Evolutionary conservation across 2,797 vertebrate species (phyloP), one percentile per base, ranked within the genome.

Genomic region (Selene dorsalis): DNA sequence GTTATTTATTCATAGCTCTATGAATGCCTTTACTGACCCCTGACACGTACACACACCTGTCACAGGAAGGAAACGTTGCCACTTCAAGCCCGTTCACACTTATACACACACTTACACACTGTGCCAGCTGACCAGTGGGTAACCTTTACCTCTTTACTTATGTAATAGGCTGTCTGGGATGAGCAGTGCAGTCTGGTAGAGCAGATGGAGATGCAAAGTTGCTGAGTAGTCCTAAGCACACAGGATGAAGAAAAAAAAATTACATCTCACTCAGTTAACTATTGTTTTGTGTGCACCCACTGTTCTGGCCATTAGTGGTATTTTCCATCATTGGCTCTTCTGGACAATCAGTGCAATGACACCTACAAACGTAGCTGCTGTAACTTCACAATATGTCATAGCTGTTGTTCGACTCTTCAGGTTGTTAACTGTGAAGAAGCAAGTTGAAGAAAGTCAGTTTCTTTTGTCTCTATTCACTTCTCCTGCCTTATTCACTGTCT

Each of bases 1-100:
- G 73, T 88, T 83, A 91, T 91, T 90, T 90, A 92, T 93, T 89
- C 85, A 90, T 92, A 74, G 59, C 73, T 74, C 71, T 61, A 73
- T 52, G 70, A 86, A 88, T 80, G 72, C 73, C 73, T 86, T 75
- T 57, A 63, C 78, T 87, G 88, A 90, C 86, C 88, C 64, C 73
- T 86, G 84, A 88, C 82, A 79, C 17, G 48, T 39, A 65, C 73
- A 77, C 87, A 83, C 69, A 85, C 79, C 80, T 87, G 87, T 87
- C 86, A 86, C 62, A 73, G 65, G 56, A 73, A 85, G 79, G 80
- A 88, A 79, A 52, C 18, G 32, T 30, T 57, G 6, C 57, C 53
- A 32, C 60, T 60, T 79, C 24, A 57, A 38, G 71, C 35, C 16
- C 6, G 6, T 56, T 45, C 52, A 75, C 50, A 58, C 65, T 38